Evolutionary conservation across 2,888 invertebrate species (phyloP).

Genomic region (Apomyelois bistriatella): DNA sequence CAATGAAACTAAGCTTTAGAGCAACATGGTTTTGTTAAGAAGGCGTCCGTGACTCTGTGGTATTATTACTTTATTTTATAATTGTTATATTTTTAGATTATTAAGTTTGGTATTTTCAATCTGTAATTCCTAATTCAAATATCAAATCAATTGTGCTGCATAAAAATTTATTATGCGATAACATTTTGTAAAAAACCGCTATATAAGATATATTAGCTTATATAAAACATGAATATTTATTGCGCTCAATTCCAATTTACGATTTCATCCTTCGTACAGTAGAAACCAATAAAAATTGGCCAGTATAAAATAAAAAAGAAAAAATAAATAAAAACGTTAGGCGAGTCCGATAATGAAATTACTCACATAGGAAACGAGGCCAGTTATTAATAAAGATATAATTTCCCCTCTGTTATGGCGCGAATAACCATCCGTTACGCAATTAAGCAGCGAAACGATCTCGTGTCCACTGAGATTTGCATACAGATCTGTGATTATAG

Average conservation of each 20-base stretch:
- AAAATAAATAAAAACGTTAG: not conserved
- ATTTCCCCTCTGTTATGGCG: constrained; percentile 52
- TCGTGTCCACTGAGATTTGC: constrained; percentile 66
- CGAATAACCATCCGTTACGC: constrained; percentile 56
- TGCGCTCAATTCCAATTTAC: constrained; percentile 1
- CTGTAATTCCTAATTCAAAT: too few species aligned
- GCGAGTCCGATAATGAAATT: constrained; percentile 22
- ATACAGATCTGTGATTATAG: constrained; percentile 67
- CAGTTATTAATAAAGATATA: constrained; percentile 41
- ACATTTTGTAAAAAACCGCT: not conserved
- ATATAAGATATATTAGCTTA: constrained; percentile 2
- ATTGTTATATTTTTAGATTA: too few species aligned
- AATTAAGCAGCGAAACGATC: constrained; percentile 59
- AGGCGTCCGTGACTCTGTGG: too few species aligned
- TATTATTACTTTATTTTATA: too few species aligned
- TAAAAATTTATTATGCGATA: too few species aligned
- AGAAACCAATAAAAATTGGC: constrained; percentile 7
- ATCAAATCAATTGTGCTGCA: too few species aligned
- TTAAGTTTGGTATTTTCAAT: too few species aligned
- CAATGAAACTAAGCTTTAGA: too few species aligned
- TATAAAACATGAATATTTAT: constrained; percentile 9
- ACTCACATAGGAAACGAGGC: constrained; percentile 22
- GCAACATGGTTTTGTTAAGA: too few species aligned
- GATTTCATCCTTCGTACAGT: constrained; percentile 5
- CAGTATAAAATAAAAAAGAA: constrained; percentile 3